Conservation (phyloP, 1,140 invertebrate species). For the Drosophila pandora region DNA sequence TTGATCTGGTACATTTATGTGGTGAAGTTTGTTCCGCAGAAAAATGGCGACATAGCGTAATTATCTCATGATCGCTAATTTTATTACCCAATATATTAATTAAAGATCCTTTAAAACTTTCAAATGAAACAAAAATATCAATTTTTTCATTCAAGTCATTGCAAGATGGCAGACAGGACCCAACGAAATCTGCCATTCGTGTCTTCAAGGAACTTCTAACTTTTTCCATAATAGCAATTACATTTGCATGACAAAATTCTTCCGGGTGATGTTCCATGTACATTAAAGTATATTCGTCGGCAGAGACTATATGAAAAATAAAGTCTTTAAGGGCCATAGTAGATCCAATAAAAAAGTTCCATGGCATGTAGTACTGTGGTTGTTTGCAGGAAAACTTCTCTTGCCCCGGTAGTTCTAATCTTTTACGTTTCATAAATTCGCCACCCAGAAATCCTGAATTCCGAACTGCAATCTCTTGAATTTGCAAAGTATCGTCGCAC, state of each 20-base stretch:
- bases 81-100: slow-evolving; percentile 86
- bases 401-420: slow-evolving; percentile 90
- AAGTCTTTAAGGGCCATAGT: slow-evolving; percentile 90
- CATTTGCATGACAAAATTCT: slow-evolving; percentile 89
- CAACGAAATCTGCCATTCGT: slow-evolving; percentile 53
- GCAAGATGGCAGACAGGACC: slow-evolving; percentile 47
- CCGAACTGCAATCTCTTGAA: slow-evolving; percentile 90
- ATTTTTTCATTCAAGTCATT: slow-evolving; percentile 47
- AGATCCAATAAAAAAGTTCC: slow-evolving; percentile 93
- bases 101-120: slow-evolving; percentile 86
- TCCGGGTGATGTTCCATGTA: slow-evolving; percentile 93
- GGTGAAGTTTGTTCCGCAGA: slow-evolving; percentile 83
- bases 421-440: slow-evolving; percentile 88
- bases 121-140: slow-evolving; percentile 73
- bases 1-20: slow-evolving; percentile 75
- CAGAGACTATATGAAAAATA: slow-evolving; percentile 90
- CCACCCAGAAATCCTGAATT: slow-evolving; percentile 90
- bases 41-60: slow-evolving; percentile 89
- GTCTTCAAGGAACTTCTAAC: slow-evolving; percentile 85
- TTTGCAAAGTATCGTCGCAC: slow-evolving; percentile 92
- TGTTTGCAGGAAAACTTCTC: slow-evolving; percentile 87
- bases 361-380: slow-evolving; percentile 89
- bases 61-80: slow-evolving; percentile 91
- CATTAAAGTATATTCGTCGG: slow-evolving; percentile 93
- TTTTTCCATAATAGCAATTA: slow-evolving; percentile 89